phyloP scores from a whole-genome alignment of 2,797 vertebrate species.

The Lepus townsendii region DNA sequence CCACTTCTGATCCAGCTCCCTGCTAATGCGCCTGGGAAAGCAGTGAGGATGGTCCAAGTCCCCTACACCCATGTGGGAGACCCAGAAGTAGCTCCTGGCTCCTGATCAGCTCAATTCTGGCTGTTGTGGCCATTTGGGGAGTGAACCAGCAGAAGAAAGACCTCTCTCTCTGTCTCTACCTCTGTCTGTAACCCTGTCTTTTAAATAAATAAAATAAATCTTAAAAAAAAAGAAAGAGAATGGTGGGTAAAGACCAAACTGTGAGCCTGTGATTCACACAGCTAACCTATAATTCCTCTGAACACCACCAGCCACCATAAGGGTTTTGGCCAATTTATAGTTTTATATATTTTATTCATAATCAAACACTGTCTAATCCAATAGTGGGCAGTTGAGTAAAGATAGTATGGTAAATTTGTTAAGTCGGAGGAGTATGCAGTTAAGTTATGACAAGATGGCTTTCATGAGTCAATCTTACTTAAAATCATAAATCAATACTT shows the following conservation, averaged over 20 bases:
- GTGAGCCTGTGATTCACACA: neutral
- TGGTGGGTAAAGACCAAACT: neutral
- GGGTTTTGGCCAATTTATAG: neutral
- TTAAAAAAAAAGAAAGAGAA: neutral
- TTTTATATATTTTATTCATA: conserved; percentile 9
- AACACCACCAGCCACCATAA: neutral
- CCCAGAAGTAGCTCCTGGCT: too few species aligned
- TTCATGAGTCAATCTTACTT: neutral
- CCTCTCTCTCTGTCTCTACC: too few species aligned
- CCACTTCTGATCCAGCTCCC: too few species aligned
- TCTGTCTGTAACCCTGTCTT: too few species aligned
- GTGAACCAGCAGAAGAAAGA: too few species aligned
- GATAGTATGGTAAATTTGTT: neutral
- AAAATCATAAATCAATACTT: neutral
- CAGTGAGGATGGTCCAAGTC: too few species aligned
- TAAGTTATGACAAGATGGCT: conserved; percentile 4
- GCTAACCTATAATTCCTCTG: neutral
- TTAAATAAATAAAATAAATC: too few species aligned
- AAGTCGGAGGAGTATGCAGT: neutral
- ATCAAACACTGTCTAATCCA: neutral
- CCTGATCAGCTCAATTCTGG: too few species aligned
- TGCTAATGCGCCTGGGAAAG: too few species aligned
- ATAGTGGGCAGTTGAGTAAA: neutral
- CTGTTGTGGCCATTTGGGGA: too few species aligned
- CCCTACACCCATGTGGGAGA: too few species aligned